Evolutionary conservation across 1,140 invertebrate species (phyloP).

Genomic region (Cepaea nemoralis): DNA sequence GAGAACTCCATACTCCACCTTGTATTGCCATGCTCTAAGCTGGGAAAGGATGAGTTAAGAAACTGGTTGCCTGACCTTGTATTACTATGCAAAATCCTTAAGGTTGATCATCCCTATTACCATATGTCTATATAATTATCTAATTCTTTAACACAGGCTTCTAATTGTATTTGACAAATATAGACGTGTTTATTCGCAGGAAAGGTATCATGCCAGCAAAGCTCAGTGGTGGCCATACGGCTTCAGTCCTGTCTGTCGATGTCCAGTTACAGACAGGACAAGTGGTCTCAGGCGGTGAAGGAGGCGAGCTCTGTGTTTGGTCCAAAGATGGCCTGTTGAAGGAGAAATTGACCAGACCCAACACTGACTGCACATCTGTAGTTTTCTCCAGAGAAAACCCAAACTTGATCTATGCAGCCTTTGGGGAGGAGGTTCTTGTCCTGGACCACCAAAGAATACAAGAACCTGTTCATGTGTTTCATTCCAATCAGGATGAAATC

Average conservation of each 20-base stretch:
- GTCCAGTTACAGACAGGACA: constrained; percentile 44
- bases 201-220: constrained; percentile 15
- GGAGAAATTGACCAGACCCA: constrained; percentile 46
- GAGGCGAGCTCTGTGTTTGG: constrained; percentile 65
- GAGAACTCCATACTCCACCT: too few relatives aligned
- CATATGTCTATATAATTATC: too few relatives aligned
- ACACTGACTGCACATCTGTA: constrained; percentile 61
- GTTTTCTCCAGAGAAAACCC: constrained; percentile 55
- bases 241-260: constrained; percentile 71
- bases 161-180: too few relatives aligned
- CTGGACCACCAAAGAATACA: constrained; percentile 50
- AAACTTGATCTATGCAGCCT: constrained; percentile 60
- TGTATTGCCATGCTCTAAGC: too few relatives aligned
- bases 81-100: too few relatives aligned
- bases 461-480: constrained; percentile 51
- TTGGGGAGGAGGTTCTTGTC: constrained; percentile 54
- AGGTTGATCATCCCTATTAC: too few relatives aligned
- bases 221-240: constrained; percentile 69
- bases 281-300: constrained; percentile 62
- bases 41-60: too few relatives aligned
- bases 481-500: constrained; percentile 64
- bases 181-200: too few relatives aligned
- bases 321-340: constrained; percentile 55
- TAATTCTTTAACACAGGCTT: too few relatives aligned
- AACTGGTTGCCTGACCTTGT: too few relatives aligned